Evolutionary conservation across 2,113 vertebrate species (phyloP).

Genomic region (Ptilorrhoa leucosticta): DNA sequence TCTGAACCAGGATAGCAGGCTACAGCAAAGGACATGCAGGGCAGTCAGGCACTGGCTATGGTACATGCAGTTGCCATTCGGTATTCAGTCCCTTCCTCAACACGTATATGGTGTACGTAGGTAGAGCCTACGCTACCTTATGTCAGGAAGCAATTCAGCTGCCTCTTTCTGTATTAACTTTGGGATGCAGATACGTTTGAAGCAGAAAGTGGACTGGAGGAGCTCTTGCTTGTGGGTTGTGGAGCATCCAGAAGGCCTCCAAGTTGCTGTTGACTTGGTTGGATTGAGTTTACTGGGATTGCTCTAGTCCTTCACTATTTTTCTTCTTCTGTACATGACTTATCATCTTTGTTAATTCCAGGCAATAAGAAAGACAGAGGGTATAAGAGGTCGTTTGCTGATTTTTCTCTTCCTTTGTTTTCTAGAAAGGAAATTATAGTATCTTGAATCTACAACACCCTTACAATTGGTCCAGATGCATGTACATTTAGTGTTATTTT

Average conservation of each 20-base stretch:
- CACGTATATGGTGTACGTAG: fast-evolving
- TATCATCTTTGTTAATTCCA: neutral
- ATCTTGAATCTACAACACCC: neutral
- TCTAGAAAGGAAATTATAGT: neutral
- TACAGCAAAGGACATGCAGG: neutral
- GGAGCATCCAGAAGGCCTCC: neutral
- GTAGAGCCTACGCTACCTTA: neutral
- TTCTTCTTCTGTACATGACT: neutral
- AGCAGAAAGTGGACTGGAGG: neutral
- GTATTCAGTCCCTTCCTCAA: neutral
- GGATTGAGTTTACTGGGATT: neutral
- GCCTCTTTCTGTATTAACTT: neutral
- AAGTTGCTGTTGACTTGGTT: neutral
- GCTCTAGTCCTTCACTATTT: neutral
- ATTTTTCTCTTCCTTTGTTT: neutral
- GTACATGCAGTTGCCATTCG: neutral
- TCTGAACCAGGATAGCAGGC: neutral
- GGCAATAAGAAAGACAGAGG: neutral
- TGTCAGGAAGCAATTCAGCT: neutral
- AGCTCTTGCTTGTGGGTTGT: neutral
- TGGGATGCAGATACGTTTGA: neutral
- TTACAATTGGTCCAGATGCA: neutral
- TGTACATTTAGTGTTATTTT: neutral
- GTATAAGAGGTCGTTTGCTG: neutral
- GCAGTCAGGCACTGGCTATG: neutral